Evolutionary conservation across 1,140 invertebrate species (phyloP), one percentile per base, ranked within the genome.

Genomic region (Triops cancriformis): DNA sequence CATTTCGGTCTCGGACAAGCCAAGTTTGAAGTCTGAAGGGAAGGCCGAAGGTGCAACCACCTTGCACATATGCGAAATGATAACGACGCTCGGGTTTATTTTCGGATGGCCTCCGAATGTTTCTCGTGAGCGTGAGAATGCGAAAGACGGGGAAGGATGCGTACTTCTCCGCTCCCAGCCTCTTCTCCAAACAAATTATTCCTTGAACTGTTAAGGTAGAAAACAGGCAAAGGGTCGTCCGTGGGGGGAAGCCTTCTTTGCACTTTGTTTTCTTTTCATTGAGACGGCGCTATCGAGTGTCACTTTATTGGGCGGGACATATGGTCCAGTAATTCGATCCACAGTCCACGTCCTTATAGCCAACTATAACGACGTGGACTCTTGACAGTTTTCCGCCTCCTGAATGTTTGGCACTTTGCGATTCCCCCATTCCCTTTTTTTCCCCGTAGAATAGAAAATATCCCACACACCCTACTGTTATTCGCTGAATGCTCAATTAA

Each of bases 181-280:
- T 64, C 51, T 64, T 64, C 51, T 64, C 51, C 18, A 64, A 64
- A 64, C 51, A 64, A 64, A 64, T 64, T 64, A 64, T 64, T 64
- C 51, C 51, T 64, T 64, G 51, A 64, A 64, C 51, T 64, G 51
- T 64, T 64, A 23, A n/a, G 14, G 23, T n/a, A 23, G 51, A n/a
- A 64, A 23, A 23, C 18, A 64, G 23, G 23, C 51, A 64, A 23
- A 23, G 18, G 51, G 23, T 18, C 23, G 51, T 18, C 51, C 51
- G 51, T 64, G 14, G n/a, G 51, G 14, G 23, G 23, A 64, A 64
- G 14, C 51, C 51, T 64, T 37, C 31, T 37, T 64, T 64, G 10
- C 51, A 64, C 51, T 64, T 64, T 64, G 51, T 64, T 64, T 64
- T 64, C 51, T 64, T 64, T 64, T 64, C 51, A 64, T 64, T 64